Evolutionary conservation across 2,888 invertebrate species (phyloP).

Genomic region (Calliphora vomitoria): DNA sequence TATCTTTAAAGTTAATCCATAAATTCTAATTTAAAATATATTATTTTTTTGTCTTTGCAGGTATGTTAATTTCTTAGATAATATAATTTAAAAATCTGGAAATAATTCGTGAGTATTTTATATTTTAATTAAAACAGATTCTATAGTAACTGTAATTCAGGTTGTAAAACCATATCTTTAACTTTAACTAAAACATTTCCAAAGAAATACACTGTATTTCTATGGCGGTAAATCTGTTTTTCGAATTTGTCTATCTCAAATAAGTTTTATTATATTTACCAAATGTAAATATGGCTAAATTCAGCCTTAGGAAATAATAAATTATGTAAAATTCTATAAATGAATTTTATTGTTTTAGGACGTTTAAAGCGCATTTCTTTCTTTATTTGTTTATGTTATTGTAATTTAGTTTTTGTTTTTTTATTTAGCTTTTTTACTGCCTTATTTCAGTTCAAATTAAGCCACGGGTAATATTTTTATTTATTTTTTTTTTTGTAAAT

Average conservation of each 20-base stretch:
- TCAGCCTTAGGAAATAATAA: conserved; percentile 25
- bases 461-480: conserved; percentile 45
- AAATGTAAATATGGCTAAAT: neutral
- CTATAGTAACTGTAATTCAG: too few species aligned
- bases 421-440: neutral
- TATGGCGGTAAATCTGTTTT: too few species aligned
- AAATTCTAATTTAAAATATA: neutral
- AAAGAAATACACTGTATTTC: too few species aligned
- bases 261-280: neutral
- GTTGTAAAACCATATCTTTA: too few species aligned
- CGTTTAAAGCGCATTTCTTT: conserved; percentile 6
- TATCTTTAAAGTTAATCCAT: neutral
- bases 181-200: too few species aligned
- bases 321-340: conserved; percentile 44
- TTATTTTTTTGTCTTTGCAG: neutral
- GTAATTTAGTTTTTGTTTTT: neutral
- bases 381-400: conserved; percentile 6
- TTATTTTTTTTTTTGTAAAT: neutral
- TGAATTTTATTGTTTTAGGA: conserved; percentile 34
- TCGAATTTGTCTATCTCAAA: neutral
- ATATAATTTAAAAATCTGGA: neutral
- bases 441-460: conserved; percentile 23
- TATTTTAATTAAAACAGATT: too few species aligned
- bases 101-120: neutral
- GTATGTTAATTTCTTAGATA: neutral